phyloP scores from a whole-genome alignment of 2,113 vertebrate species.

The Lanius ludovicianus region DNA sequence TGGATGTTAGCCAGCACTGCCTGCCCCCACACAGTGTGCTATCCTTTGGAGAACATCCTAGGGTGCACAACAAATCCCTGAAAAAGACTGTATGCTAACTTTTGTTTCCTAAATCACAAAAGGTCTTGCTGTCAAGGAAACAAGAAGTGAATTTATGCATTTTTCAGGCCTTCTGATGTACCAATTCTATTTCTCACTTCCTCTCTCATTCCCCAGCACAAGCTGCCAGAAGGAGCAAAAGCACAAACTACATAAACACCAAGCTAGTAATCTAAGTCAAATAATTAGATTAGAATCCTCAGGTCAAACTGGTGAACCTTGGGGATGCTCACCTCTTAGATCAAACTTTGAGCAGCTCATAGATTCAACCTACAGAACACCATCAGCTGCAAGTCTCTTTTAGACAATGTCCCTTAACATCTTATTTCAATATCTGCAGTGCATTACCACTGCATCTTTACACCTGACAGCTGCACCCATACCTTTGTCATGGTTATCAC shows the following conservation, averaged over 20 bases:
- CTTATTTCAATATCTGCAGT: background rate
- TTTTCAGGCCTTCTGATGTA: background rate
- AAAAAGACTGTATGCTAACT: background rate
- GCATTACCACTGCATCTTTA: background rate
- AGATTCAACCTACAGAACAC: background rate
- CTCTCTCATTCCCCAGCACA: background rate
- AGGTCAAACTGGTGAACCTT: background rate
- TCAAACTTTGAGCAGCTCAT: background rate
- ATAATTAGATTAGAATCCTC: background rate
- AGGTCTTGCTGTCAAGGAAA: slow-evolving; percentile 42
- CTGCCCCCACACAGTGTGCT: background rate
- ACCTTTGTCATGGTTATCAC: background rate
- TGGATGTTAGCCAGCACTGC: background rate
- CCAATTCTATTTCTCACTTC: background rate
- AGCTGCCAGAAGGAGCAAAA: background rate
- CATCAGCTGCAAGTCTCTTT: background rate
- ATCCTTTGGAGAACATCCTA: background rate
- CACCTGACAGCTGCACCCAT: too few species aligned
- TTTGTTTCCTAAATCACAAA: slow-evolving; percentile 11
- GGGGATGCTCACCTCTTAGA: background rate
- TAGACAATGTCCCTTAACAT: background rate
- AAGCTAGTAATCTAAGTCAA: background rate
- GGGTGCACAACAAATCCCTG: background rate
- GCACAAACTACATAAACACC: background rate
- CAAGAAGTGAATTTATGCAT: background rate